Evolutionary conservation across 2,113 vertebrate species (phyloP), one percentile per base, ranked within the genome.

Genomic region (Corythornis madagascariensis): DNA sequence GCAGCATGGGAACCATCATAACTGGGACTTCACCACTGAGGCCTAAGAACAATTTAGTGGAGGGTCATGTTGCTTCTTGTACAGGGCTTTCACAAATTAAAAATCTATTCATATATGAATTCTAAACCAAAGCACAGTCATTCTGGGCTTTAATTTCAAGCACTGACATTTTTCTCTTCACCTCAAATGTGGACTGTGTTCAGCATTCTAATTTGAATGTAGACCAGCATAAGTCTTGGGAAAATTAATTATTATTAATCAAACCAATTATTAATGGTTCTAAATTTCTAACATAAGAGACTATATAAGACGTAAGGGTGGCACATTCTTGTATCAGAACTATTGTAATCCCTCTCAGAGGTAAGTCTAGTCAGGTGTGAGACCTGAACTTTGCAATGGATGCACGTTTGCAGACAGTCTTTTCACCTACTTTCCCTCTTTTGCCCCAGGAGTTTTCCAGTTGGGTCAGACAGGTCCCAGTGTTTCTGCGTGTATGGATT

Each of bases 1-100:
- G 83, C 50, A 86, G 14, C 31, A 64, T 86, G 74, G 69, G 95
- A 91, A 92, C 28, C 22, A 20, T 78, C 28, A 6, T 82, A 80
- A 94, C 79, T 70, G 48, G 75, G 43, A 83, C 15, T 65, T 96
- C 35, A 91, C 66, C 66, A 69, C 52, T 91, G 65, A 84, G 84
- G 56, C 57, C 35, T 43, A 65, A 64, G 73, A 90, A 57, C 24
- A 42, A 24, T 91, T 94, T 81, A 86, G 70, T 28, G 13, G 53
- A 69, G 83, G 55, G 86, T 96, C 55, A 15, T 71, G 80, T 96
- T 96, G 71, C 47, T 1, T 89, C 76, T 95, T 95, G 78, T 92
- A 72, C 77, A 13, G 33, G 61, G 70, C 52, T 81, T 71, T 82
- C 53, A 94, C 64, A 42, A 95, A 92, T 75, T 69, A 86, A 77